Percentiles rank a stretch among this genome's conserved stretches.
Evolutionary conservation across 2,797 vertebrate genomes (phyloP).

Genomic region (Numenius phaeopus): DNA sequence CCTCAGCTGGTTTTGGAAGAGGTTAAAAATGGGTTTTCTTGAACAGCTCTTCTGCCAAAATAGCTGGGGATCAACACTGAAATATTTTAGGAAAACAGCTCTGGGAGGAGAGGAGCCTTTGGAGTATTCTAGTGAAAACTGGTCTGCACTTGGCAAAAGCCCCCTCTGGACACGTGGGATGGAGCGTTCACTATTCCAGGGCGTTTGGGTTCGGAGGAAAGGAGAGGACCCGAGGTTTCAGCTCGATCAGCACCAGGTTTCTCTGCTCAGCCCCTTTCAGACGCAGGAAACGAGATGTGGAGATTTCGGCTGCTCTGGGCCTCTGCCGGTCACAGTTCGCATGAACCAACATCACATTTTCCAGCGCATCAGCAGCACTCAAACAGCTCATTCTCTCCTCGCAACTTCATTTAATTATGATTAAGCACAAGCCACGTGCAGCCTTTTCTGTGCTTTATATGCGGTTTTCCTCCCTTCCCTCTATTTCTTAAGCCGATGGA

Average conservation of each 20-base stretch:
- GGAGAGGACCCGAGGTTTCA: background rate
- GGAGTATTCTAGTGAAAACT: background rate
- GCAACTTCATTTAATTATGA: too few species aligned
- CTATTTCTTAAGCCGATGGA: background rate
- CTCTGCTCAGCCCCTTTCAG: background rate
- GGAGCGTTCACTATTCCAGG: background rate
- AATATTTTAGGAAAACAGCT: background rate
- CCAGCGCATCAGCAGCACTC: background rate
- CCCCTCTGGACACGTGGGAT: background rate
- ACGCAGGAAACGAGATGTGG: background rate
- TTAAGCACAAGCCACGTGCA: background rate
- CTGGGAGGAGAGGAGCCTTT: background rate
- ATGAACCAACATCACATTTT: background rate
- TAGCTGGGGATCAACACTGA: background rate
- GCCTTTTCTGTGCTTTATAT: accelerated
- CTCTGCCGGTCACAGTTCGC: background rate
- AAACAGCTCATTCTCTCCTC: background rate
- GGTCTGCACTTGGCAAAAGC: background rate
- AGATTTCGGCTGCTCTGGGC: background rate
- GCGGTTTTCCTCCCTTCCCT: background rate
- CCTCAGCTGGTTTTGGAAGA: background rate
- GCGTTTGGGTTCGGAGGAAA: background rate
- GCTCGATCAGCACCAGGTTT: accelerated
- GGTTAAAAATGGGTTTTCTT: background rate
- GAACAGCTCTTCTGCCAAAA: background rate